These are phyloP conservation scores for Tenthredo notha DNA, from an alignment of 2,888 invertebrate species.

Conservation along the genomic window DNA sequence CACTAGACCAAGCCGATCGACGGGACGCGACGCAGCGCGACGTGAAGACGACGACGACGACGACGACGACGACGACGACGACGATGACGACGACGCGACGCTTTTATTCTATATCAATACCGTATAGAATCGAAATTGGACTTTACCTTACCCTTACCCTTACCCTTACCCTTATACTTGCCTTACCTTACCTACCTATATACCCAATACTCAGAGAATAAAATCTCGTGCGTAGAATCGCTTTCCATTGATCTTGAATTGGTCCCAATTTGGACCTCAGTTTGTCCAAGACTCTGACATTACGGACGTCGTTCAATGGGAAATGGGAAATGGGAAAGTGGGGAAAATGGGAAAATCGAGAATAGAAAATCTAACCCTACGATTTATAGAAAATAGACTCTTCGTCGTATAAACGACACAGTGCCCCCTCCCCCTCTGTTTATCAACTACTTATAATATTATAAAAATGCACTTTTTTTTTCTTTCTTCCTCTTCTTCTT, in stretches of 20 bases:
- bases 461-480: neutral
- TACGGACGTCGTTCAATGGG: slow-evolving; percentile 23
- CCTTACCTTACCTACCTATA: neutral
- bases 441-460: neutral
- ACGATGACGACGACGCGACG: neutral
- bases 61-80: neutral
- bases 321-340: slow-evolving; percentile 10
- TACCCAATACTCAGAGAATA: neutral
- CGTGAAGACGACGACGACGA: neutral
- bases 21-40: neutral
- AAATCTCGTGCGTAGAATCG: slow-evolving; percentile 39
- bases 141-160: neutral
- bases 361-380: neutral
- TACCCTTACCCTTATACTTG: neutral
- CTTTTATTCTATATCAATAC: slow-evolving; percentile 33
- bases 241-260: slow-evolving; percentile 48
- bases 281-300: slow-evolving; percentile 31
- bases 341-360: neutral
- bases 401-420: neutral
- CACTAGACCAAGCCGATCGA: neutral
- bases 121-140: slow-evolving; percentile 42
- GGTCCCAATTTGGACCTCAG: slow-evolving; percentile 35
- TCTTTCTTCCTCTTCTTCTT: neutral
- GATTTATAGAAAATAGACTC: slow-evolving; percentile 24
- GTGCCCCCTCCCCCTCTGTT: neutral